Evolutionary conservation across 2,888 invertebrate genomes (phyloP).

Genomic region (Chrysotoxum bicinctum): DNA sequence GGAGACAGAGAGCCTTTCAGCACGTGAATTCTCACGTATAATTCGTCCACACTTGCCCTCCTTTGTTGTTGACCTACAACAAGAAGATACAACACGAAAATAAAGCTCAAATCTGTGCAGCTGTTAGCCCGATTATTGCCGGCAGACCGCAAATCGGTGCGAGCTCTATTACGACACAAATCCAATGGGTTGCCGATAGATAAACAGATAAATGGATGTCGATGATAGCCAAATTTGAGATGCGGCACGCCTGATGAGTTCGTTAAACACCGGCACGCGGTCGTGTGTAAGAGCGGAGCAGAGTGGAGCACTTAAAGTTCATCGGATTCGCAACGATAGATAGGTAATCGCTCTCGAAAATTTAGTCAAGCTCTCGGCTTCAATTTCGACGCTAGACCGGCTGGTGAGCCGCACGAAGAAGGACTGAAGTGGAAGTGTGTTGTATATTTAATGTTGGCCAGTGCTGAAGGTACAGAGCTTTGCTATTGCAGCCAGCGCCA

Average conservation of each 20-base stretch:
- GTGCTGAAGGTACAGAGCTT: constrained; percentile 56
- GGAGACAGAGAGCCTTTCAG: constrained; percentile 17
- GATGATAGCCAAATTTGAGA: constrained; percentile 43
- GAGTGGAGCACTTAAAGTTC: not conserved
- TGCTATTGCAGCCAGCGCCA: constrained; percentile 33
- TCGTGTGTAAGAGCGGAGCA: not conserved
- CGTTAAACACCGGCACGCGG: constrained; percentile 54
- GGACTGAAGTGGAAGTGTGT: constrained; percentile 66
- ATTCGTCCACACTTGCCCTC: not conserved
- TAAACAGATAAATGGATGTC: constrained; percentile 51
- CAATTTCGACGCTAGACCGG: constrained; percentile 46
- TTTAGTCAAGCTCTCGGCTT: not conserved
- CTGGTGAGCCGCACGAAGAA: constrained; percentile 70
- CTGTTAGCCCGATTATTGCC: constrained; percentile 52
- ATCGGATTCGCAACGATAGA: constrained; percentile 7
- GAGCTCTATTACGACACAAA: constrained; percentile 50
- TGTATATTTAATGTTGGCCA: constrained; percentile 2
- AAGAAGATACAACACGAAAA: not conserved
- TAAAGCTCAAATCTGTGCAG: constrained; percentile 45
- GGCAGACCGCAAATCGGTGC: constrained; percentile 59
- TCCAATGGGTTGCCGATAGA: constrained; percentile 53
- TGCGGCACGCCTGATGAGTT: constrained; percentile 36
- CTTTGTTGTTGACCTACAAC: constrained; percentile 22
- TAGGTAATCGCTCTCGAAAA: not conserved
- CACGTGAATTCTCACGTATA: constrained; percentile 64